Base-by-base conservation (phyloP, 2,797 vertebrate genomes). In the Sparidentex hasta region DNA sequence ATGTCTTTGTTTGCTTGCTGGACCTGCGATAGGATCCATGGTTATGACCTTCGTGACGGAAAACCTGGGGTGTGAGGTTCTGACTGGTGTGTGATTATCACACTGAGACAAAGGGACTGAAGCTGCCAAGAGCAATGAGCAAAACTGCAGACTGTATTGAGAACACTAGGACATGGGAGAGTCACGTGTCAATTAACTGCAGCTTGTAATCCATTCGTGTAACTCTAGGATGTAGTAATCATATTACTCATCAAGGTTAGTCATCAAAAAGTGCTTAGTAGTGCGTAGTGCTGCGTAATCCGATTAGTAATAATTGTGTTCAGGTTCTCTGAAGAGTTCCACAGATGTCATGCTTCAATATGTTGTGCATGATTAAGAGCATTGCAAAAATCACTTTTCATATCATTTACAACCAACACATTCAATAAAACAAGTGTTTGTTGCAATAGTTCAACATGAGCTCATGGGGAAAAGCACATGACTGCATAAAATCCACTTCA, bases 21-120 rank as follows among this genome's bases (percentile, higher is more conserved):
- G 62, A 73, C 68, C 47, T 47, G 72, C 20, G 88, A 92, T 88
- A 88, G 77, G 73, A 90, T 87, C 89, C 91, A 90, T 90, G 87
- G 90, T 78, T 87, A 93, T 90, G 89, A 91, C 92, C 90, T 92
- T 86, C 58, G 61, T 47, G 74, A 80, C 56, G 48, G 81, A 82
- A 81, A 89, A 74, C 46, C 55, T 5, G 13, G 81, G 74, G 88
- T 87, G 89, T 87, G 78, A 88, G 73, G 78, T 71, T 87, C 78
- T 51, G 64, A 82, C 78, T 80, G 74, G n/a, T 70, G 80, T 79
- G 78, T 51, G 71, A 75, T 81, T 78, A 84, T 81, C 50, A 75
- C 79, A 44, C 55, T 80, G 52, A 65, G 80, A 90, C 86, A 93
- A 90, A 85, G 82, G 74, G 48, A 13, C 27, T 41, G 11, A 70